Evolutionary conservation across 2,888 invertebrate species (phyloP).

Genomic region (Latrodectus hesperus): DNA sequence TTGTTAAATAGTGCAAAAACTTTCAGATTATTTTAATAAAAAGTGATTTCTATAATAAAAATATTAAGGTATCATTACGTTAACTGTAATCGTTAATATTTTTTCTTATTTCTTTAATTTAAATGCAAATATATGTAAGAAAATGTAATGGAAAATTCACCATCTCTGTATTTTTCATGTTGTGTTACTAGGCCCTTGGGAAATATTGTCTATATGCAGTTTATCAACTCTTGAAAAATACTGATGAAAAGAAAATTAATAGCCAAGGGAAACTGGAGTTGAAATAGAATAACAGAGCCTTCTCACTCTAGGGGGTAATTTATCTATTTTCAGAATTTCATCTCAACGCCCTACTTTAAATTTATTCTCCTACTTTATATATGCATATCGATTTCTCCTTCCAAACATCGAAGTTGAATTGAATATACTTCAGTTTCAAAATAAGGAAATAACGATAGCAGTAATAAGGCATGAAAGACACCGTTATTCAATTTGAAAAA

Average conservation of each 20-base stretch:
- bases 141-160: too few species aligned
- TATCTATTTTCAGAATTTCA: constrained; percentile 29
- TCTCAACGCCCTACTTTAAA: constrained; percentile 8
- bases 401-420: constrained; percentile 1
- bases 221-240: constrained; percentile 11
- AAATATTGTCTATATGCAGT: constrained; percentile 1
- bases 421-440: not conserved
- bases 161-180: not conserved
- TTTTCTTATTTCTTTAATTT: too few species aligned
- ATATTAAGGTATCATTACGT: too few species aligned
- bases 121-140: too few species aligned
- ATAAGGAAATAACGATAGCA: not conserved
- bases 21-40: too few species aligned
- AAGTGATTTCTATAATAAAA: too few species aligned
- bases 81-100: too few species aligned
- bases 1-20: too few species aligned
- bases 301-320: constrained; percentile 1
- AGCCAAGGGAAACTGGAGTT: not conserved
- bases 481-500: not conserved
- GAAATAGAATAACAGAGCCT: not conserved
- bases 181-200: not conserved
- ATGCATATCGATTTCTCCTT: constrained; percentile 25
- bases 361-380: constrained; percentile 10
- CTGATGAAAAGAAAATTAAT: constrained; percentile 12
- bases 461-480: not conserved